Conservation (phyloP, 2,797 vertebrate genomes). For the Cirrhinus molitorella region DNA sequence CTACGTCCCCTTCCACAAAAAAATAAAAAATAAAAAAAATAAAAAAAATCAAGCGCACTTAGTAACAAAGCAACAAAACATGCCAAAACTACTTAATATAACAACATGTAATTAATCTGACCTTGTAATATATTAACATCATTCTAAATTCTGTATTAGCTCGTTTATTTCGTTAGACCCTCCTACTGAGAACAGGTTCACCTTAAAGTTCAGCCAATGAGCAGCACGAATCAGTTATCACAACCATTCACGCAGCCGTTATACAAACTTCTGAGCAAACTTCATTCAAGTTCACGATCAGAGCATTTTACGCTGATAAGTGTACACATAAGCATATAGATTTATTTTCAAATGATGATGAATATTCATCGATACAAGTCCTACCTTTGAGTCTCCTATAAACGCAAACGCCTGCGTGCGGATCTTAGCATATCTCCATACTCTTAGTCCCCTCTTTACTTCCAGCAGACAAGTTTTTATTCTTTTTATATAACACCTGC, state of each 20-base stretch:
- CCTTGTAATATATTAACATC: neutral
- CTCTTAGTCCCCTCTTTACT: slow-evolving; percentile 52
- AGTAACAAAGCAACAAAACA: neutral
- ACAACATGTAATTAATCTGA: neutral
- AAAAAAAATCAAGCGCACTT: neutral
- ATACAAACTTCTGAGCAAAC: slow-evolving; percentile 53
- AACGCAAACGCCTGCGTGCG: slow-evolving; percentile 48
- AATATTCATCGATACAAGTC: slow-evolving; percentile 53
- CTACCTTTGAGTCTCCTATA: slow-evolving; percentile 57
- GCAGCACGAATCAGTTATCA: slow-evolving; percentile 33
- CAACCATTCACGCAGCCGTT: neutral
- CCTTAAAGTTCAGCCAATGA: slow-evolving; percentile 60
- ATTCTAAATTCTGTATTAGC: slow-evolving; percentile 28
- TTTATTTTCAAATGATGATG: slow-evolving; percentile 26
- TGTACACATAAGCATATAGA: slow-evolving; percentile 1
- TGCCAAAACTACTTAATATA: neutral
- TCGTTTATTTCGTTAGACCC: slow-evolving; percentile 51
- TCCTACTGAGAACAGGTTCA: slow-evolving; percentile 61
- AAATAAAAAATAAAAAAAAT: too few relatives aligned
- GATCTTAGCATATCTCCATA: slow-evolving; percentile 61
- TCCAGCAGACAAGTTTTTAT: slow-evolving; percentile 62
- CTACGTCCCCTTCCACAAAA: neutral
- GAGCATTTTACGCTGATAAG: neutral
- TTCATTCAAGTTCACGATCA: slow-evolving; percentile 44
- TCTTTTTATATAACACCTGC: slow-evolving; percentile 74